phyloP scores from a whole-genome alignment of 2,113 vertebrate genomes.

The Gambusia affinis region DNA sequence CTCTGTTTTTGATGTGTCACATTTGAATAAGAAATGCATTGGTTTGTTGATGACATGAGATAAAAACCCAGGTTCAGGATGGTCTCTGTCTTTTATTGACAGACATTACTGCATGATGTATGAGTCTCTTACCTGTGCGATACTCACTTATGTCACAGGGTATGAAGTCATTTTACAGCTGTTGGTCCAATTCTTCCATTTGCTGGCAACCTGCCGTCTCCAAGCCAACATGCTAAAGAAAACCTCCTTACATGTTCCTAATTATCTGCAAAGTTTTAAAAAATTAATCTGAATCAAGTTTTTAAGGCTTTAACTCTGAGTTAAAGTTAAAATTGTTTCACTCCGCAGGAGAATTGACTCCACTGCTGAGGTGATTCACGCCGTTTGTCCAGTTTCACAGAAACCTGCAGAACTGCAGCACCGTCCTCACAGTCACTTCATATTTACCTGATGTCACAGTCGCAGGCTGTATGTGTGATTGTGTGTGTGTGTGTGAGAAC shows the following conservation, averaged over 20 bases:
- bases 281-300: neutral
- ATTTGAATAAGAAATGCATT: neutral
- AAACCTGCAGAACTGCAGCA: constrained; percentile 4
- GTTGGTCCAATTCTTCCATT: neutral
- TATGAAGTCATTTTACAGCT: constrained; percentile 21
- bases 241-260: neutral
- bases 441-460: neutral
- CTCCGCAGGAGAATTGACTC: neutral
- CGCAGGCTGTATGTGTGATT: neutral
- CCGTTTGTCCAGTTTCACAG: constrained; percentile 12
- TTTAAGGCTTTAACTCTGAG: neutral
- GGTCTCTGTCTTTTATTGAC: neutral
- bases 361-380: neutral
- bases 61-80: too few species aligned
- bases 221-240: neutral
- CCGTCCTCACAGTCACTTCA: neutral
- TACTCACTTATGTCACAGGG: constrained; percentile 23
- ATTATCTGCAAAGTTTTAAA: neutral
- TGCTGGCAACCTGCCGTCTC: neutral
- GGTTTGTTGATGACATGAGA: neutral
- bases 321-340: neutral
- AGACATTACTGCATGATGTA: neutral
- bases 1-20: neutral
- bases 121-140: constrained; percentile 45
- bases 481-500: neutral